phyloP scores from a whole-genome alignment of 2,888 invertebrate genomes.

The Andrena camellia region DNA sequence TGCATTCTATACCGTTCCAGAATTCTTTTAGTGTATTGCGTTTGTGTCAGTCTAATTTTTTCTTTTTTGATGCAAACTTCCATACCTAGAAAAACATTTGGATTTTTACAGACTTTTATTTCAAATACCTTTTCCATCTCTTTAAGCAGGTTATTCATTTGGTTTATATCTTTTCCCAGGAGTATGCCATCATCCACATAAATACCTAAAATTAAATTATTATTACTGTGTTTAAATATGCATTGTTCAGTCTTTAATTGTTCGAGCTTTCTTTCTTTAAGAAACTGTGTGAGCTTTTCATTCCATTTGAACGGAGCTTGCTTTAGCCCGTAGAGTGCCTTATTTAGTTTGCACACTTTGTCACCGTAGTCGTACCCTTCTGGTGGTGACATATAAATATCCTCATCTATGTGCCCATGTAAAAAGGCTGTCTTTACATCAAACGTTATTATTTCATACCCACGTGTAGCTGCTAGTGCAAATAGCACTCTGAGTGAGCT shows the following conservation, averaged over 20 bases:
- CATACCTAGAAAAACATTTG: neutral
- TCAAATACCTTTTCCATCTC: neutral
- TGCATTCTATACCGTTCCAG: conserved; percentile 1
- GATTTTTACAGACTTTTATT: neutral
- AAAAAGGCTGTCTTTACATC: neutral
- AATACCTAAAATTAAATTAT: neutral
- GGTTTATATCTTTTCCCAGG: neutral
- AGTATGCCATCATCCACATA: conserved; percentile 15
- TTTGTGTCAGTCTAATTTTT: neutral
- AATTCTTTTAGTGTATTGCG: neutral
- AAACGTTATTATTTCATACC: no score
- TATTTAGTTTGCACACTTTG: neutral
- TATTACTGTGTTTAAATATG: neutral
- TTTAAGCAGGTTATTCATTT: neutral
- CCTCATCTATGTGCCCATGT: neutral
- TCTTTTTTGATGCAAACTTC: neutral
- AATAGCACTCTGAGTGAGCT: no score
- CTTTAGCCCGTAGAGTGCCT: conserved; percentile 5
- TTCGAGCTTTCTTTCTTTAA: neutral
- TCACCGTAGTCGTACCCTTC: neutral
- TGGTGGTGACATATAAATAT: neutral
- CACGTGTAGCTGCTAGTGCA: no score
- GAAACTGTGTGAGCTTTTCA: neutral
- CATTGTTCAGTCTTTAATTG: neutral
- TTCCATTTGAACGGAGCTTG: conserved; percentile 11